Base-by-base conservation (phyloP, 2,113 vertebrate species). In the Saccopteryx bilineata region DNA sequence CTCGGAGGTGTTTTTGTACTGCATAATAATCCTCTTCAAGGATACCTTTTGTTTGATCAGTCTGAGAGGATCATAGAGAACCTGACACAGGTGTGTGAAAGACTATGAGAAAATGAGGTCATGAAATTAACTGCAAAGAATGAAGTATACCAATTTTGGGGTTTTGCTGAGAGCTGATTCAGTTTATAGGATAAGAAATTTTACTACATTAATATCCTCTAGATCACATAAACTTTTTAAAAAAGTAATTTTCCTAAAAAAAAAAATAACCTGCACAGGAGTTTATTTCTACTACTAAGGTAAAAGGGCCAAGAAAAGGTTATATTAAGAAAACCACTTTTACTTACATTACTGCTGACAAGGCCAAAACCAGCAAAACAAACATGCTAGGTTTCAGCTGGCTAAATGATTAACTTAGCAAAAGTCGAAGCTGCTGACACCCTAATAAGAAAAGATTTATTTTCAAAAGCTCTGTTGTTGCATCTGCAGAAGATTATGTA, bases 401-500 rank as follows among this genome's bases (percentile, higher is more conserved):
- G 69, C 91, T 95, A 97, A 96, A 92, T 75, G 0, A 97, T 96
- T 96, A 97, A 97, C 31, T 87, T 95, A 56, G 24, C 14, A 94
- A 90, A 96, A 69, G 83, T 71, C 66, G 71, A 97, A 98, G 91
- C 17, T 97, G 84, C 97, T 97, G 95, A 97, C 84, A 97, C 80
- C 74, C 65, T 96, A 97, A 98, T 97, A 97, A 97, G 84, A 79
- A 94, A 84, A 1, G 0, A 95, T 96, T 97, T 96, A 96, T 96
- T 94, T 96, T 52, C 91, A 98, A 98, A 98, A 72, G 71, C 94
- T 88, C 48, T 6, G 46, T 85, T 15, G 13, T 92, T 80, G 19
- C 92, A 95, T 96, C 96, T 96, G 90, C 33, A 91, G 52, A 84
- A 81, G 76, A 90, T 95, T 97, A 92, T 61, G 39, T 80, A 96